These are phyloP conservation scores for Sceloporus tristichus DNA, from an alignment of 2,113 vertebrate species.

Conservation along the genomic window DNA sequence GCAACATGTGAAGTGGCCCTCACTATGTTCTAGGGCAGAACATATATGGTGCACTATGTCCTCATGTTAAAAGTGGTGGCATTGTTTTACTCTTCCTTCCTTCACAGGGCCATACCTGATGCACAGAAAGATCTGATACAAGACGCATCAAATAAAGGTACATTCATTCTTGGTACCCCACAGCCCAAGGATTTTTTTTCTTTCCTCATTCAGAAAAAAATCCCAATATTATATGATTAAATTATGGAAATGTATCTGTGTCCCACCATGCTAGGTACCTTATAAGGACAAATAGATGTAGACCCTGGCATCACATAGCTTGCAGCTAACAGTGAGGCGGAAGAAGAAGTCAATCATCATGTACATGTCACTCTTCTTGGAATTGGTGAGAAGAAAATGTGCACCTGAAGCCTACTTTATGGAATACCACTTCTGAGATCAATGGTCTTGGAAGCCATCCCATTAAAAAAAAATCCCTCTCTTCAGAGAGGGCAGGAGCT, in stretches of 20 bases:
- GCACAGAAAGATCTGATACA: constrained; percentile 5
- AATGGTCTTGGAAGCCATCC: constrained; percentile 59
- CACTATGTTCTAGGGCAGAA: background rate
- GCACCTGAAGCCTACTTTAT: constrained; percentile 68
- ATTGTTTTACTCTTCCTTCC: background rate
- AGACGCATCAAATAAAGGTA: constrained; percentile 15
- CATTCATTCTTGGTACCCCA: constrained; percentile 25
- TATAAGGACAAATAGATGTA: background rate
- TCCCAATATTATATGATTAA: background rate
- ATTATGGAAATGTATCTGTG: background rate
- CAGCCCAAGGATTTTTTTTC: background rate
- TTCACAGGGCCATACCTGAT: constrained; percentile 7
- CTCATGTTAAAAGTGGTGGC: background rate
- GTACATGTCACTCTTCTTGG: background rate
- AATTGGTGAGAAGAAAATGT: constrained; percentile 13
- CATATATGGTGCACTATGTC: background rate
- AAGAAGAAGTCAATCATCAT: background rate
- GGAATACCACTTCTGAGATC: constrained; percentile 58
- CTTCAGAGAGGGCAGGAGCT: constrained; percentile 52
- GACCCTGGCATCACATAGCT: constrained; percentile 37
- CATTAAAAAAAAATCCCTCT: constrained; percentile 51
- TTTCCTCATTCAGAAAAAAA: background rate
- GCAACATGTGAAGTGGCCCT: background rate
- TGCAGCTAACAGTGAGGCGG: constrained; percentile 43
- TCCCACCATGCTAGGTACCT: background rate